Evolutionary conservation across 2,888 invertebrate species (phyloP).

Genomic region (Xestia rhomboidea): DNA sequence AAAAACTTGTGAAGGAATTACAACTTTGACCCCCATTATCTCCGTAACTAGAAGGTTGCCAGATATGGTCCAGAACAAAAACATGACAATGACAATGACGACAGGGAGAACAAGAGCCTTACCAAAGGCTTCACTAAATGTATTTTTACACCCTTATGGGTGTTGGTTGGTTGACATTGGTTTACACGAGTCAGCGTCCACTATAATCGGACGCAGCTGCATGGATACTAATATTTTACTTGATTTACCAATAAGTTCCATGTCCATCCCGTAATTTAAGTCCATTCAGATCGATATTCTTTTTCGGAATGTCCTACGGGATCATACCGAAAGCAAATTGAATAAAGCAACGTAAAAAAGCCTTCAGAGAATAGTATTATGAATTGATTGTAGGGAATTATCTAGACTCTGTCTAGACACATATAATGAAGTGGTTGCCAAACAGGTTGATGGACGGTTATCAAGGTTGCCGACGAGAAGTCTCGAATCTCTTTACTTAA

Average conservation of each 20-base stretch:
- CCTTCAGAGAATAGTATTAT: not conserved
- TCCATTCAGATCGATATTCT: not conserved
- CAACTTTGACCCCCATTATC: too few species aligned
- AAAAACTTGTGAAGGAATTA: too few species aligned
- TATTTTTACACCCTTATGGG: too few species aligned
- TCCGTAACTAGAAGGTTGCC: too few species aligned
- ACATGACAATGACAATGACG: too few species aligned
- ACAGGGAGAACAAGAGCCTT: too few species aligned
- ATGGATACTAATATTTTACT: too few species aligned
- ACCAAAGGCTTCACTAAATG: too few species aligned
- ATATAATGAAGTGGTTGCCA: conserved; percentile 15
- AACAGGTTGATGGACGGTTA: conserved; percentile 5
- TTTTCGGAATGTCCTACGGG: not conserved
- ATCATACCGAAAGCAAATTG: not conserved
- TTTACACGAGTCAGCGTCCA: too few species aligned
- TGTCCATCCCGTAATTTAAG: not conserved
- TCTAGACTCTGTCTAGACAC: conserved; percentile 39
- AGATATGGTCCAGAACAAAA: too few species aligned
- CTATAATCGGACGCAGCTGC: too few species aligned
- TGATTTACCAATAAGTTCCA: not conserved
- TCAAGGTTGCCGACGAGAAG: not conserved
- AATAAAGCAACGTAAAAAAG: conserved; percentile 1
- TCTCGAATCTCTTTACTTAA: conserved; percentile 12
- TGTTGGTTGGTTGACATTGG: too few species aligned
- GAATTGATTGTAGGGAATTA: conserved; percentile 11